A percentile compares a stretch with the other conserved stretches of the same genome.
Conservation (phyloP, 1,140 invertebrate species). For the Metaphire vulgaris region DNA sequence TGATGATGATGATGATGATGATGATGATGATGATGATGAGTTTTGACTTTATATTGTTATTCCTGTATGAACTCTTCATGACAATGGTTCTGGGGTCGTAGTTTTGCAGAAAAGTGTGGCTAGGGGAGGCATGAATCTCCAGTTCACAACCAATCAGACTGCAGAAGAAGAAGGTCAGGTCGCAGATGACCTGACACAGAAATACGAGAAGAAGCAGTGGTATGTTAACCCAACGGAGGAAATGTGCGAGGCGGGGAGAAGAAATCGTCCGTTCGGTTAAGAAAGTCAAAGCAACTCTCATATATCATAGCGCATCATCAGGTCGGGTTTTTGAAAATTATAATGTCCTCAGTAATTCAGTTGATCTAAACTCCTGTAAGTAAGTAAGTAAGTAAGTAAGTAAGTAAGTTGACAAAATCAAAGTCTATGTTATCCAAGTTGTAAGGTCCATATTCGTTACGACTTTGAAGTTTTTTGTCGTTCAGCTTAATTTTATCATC, state of each 20-base stretch:
- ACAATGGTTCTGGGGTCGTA: no score
- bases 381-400: no score
- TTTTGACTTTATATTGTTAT: no score
- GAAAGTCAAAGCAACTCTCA: neutral
- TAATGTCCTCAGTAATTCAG: slow-evolving; percentile 5
- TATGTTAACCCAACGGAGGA: slow-evolving; percentile 47
- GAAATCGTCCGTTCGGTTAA: slow-evolving; percentile 33
- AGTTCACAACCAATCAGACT: slow-evolving; percentile 50
- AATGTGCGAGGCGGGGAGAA: slow-evolving; percentile 44
- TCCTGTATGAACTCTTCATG: no score
- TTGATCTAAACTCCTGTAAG: no score
- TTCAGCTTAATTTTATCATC: no score
- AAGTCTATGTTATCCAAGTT: no score
- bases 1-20: no score
- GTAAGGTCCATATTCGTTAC: no score
- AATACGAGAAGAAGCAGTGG: slow-evolving; percentile 81
- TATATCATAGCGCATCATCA: neutral
- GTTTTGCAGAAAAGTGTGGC: slow-evolving; percentile 80
- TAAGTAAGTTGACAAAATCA: no score
- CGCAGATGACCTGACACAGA: slow-evolving; percentile 82
- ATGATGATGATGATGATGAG: no score
- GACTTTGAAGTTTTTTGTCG: no score
- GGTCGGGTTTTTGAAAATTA: neutral
- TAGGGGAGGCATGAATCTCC: slow-evolving; percentile 68
- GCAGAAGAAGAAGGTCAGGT: slow-evolving; percentile 80